A percentile compares a stretch with the other conserved stretches of the same genome.
Evolutionary conservation across 2,113 vertebrate genomes (phyloP).

Genomic region (Rhinopomastus cyanomelas): DNA sequence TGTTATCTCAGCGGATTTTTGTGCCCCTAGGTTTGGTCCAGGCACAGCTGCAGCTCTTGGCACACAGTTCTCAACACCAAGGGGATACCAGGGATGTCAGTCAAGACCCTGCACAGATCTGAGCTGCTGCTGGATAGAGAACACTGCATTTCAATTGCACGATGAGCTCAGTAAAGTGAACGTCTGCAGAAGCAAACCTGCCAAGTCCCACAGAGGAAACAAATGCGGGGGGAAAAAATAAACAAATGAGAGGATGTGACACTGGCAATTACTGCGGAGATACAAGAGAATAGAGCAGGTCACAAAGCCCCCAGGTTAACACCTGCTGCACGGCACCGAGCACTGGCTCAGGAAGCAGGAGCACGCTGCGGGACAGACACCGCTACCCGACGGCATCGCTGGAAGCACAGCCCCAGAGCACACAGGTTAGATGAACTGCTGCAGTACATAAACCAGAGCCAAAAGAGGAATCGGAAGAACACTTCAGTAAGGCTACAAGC

Average conservation of each 20-base stretch:
- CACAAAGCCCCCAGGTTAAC: background rate
- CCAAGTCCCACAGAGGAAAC: background rate
- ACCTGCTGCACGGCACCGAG: background rate
- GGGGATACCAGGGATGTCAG: background rate
- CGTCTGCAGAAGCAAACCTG: background rate
- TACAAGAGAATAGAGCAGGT: background rate
- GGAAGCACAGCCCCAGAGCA: background rate
- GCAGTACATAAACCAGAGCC: background rate
- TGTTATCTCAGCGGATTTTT: background rate
- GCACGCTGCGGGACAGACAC: background rate
- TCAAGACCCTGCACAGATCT: background rate
- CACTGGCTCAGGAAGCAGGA: background rate
- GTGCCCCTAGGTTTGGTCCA: background rate
- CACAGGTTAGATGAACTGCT: background rate
- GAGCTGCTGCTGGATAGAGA: background rate
- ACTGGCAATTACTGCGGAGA: background rate
- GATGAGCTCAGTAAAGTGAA: background rate
- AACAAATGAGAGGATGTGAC: accelerated
- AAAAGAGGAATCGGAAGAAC: background rate
- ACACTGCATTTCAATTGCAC: accelerated
- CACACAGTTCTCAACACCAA: accelerated
- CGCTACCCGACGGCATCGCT: background rate
- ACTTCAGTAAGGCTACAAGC: background rate
- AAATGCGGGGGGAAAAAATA: background rate
- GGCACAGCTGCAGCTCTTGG: background rate